Base-by-base conservation (phyloP, 2,113 vertebrate genomes). In the Piaya cayana region DNA sequence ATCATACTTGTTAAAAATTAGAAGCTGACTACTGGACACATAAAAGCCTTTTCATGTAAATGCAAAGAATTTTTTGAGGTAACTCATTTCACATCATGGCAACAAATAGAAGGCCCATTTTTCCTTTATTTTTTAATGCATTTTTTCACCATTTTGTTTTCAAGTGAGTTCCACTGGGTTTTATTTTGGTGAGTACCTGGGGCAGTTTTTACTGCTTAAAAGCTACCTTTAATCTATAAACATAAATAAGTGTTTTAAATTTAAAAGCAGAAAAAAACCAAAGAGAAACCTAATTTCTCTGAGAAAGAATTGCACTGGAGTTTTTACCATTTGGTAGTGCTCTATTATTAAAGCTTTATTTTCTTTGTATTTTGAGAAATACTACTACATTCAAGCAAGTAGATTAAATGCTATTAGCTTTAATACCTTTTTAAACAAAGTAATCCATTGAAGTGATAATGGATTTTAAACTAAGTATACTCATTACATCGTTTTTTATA, bases 381-480 rank as follows among this genome's bases (percentile, higher is more conserved):
- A 80, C 59, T 82, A 82, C 78, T 95, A 94, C 58, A 86, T 96
- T 97, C 77, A 95, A 96, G 77, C 52, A 97, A 97, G 90, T 92
- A 98, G 94, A 97, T 97, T 96, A 97, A 97, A 97, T 94, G 80
- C 60, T 97, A 97, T 97, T 97, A 97, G 69, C 90, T 95, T 95
- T 96, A 97, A 96, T 97, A 97, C 63, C 63, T 96, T 97, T 97
- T 97, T 81, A 97, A 98, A 97, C 62, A 97, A 96, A 97, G 87
- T 97, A 97, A 95, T 97, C 94, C 97, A 79, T 82, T 96, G 68
- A 97, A 95, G 75, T 95, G 65, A 96, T 97, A 97, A 96, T 94
- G 77, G 90, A 96, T 97, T 98, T 96, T 96, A 97, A 98, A 97
- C 82, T 97, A 97, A 96, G 71, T 95, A 95, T 88, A 97, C 77